Evolutionary conservation across 2,888 invertebrate genomes (phyloP), one percentile per base, ranked within the genome.

Genomic region (Prionchulus punctatus): DNA sequence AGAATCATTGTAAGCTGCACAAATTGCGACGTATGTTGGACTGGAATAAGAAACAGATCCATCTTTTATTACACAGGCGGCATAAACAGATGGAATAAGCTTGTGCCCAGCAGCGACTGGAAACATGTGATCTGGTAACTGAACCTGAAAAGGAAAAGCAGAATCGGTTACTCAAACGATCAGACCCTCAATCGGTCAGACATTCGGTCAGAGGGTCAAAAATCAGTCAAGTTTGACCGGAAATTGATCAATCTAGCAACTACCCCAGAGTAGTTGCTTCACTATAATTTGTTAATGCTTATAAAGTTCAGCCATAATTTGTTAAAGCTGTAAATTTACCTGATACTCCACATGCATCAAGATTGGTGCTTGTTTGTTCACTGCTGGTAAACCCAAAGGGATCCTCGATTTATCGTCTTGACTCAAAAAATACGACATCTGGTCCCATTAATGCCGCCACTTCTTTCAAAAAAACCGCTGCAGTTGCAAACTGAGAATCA

Each of bases 1-100:
- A n/a, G 60, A 62, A 43, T 59, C 62, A 56, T 69, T 66, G 56
- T 68, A 68, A 2, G 63, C 66, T 54, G 62, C 62, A 18, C 67
- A 42, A 18, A 73, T 66, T 12, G 71, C 67, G 45, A 74, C 63
- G 62, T 70, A 72, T 54, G 73, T 75, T 53, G 74, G 73, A 18
- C 73, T 74, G 55, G 64, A 66, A 58, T 71, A 71, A 30, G 64
- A 55, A 30, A 73, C 70, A 51, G 1, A 7, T 23, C 28, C 55
- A n/a, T n/a, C n/a, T n/a, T n/a, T n/a, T n/a, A n/a, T n/a, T n/a
- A n/a, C n/a, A n/a, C n/a, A n/a, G n/a, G n/a, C n/a, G n/a, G n/a
- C n/a, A n/a, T n/a, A n/a, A n/a, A n/a, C n/a, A n/a, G n/a, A n/a
- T n/a, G n/a, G 67, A 50, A 68, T 67, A 1, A 71, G 58, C 56